Conservation (phyloP, 2,888 invertebrate species). For the Drosophila dives region DNA sequence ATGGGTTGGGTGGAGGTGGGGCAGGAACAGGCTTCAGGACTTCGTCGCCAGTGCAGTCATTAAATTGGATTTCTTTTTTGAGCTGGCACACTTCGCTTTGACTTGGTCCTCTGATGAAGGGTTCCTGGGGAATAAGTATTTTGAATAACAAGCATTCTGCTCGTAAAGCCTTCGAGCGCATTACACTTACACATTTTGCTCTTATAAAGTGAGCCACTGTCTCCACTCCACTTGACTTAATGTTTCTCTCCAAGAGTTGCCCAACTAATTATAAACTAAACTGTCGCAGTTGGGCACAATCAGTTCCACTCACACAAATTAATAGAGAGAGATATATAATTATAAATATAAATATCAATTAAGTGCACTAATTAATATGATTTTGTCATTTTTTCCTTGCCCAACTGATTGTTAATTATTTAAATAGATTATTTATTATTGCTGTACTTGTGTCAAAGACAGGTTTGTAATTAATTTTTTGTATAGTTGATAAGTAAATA, state of each 20-base stretch:
- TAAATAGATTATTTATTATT: neutral
- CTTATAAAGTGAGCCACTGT: neutral
- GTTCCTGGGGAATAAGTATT: constrained; percentile 53
- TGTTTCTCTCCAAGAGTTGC: constrained; percentile 2
- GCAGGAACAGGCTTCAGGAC: constrained; percentile 5
- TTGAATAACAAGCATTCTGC: constrained; percentile 63
- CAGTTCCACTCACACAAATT: neutral
- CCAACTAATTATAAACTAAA: constrained; percentile 25
- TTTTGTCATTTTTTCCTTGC: neutral
- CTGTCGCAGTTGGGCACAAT: neutral
- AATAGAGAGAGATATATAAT: neutral
- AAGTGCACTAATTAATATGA: neutral
- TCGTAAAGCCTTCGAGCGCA: constrained; percentile 25
- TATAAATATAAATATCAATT: neutral
- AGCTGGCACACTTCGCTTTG: constrained; percentile 34
- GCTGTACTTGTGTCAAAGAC: neutral
- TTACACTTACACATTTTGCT: constrained; percentile 30
- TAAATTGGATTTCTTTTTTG: constrained; percentile 78
- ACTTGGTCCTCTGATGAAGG: constrained; percentile 49
- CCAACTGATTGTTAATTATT: neutral
- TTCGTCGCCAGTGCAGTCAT: constrained; percentile 65
- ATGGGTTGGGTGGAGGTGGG: fast-evolving
- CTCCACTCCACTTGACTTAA: constrained; percentile 14
- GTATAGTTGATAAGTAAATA: neutral
- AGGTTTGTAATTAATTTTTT: neutral